Evolutionary conservation across 64 coral and sea anemone species (phyloP).

Genomic region (Stylophora pistillata): DNA sequence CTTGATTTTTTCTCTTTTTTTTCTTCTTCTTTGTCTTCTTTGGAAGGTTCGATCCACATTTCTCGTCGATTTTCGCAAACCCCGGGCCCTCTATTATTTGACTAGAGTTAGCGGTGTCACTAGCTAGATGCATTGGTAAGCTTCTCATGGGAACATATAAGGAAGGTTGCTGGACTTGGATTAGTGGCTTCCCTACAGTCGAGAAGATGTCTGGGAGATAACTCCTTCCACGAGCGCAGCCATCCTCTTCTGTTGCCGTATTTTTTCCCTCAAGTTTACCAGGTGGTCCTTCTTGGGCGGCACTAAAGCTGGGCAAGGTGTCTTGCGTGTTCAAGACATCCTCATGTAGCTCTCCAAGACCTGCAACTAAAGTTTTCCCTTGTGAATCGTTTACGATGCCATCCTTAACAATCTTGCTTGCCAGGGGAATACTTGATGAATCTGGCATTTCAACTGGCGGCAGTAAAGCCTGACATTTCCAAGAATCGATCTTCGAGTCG

Average conservation of each 20-base stretch:
- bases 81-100: not conserved
- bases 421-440: not conserved
- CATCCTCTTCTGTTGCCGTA: not conserved
- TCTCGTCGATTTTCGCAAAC: not conserved
- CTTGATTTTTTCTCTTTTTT: not conserved
- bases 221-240: not conserved
- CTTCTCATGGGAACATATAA: not conserved
- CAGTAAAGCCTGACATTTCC: not conserved
- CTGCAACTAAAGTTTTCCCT: not conserved
- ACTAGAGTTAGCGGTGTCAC: not conserved
- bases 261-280: not conserved
- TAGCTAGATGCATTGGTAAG: not conserved
- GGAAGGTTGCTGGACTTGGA: constrained; percentile 2
- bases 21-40: not conserved
- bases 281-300: not conserved
- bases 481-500: not conserved
- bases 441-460: not conserved
- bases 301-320: not conserved
- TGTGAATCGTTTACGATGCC: not conserved
- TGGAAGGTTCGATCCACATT: not conserved
- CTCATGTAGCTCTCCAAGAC: not conserved
- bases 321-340: not conserved
- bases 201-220: constrained; percentile 9
- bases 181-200: constrained; percentile 14
- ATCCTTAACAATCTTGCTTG: not conserved